Conservation (phyloP, 2,113 vertebrate genomes). For the Melanerpes formicivorus region DNA sequence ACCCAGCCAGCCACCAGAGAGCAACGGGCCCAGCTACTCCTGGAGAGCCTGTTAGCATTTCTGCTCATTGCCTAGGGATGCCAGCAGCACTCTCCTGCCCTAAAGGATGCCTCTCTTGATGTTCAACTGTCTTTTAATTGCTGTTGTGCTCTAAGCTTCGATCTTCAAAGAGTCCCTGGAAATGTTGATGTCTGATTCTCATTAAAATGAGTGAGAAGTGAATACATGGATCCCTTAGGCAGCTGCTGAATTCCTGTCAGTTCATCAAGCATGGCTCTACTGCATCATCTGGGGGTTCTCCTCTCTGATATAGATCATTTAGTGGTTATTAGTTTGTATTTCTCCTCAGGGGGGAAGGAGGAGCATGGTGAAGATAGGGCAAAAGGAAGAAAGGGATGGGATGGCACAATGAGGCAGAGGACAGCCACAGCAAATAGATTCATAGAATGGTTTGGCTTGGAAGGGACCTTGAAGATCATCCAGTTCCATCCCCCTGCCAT, state of each 20-base stretch:
- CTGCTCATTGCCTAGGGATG: neutral
- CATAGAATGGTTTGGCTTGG: no score
- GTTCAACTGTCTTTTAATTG: neutral
- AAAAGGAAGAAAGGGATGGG: neutral
- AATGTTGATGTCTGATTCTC: neutral
- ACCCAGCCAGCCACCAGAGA: neutral
- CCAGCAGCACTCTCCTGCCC: neutral
- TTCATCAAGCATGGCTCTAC: neutral
- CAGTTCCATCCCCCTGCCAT: no score
- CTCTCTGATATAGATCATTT: neutral
- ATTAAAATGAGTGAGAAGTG: neutral
- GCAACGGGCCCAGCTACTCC: neutral
- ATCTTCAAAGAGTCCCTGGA: constrained; percentile 12
- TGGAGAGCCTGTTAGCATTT: neutral
- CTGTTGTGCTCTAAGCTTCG: neutral
- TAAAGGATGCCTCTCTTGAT: neutral
- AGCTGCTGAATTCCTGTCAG: neutral
- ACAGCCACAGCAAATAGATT: neutral
- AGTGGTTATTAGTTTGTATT: neutral
- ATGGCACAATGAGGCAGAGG: neutral
- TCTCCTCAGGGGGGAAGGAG: neutral
- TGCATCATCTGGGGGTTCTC: neutral
- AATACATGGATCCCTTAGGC: neutral
- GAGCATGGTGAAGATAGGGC: neutral
- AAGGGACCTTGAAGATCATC: no score